Evolutionary conservation across 2,113 vertebrate species (phyloP).

Genomic region (human (Homo sapiens)): GRCh38 chr12:45116501-45117000

Average conservation of each 20-base stretch:
- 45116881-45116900: too few species aligned
- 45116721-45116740: not conserved
- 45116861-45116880: too few species aligned
- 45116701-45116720: not conserved
- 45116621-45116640: not conserved
- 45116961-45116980: too few species aligned
- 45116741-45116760: not conserved
- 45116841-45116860: not conserved
- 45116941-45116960: too few species aligned
- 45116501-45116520: not conserved
- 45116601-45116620: not conserved
- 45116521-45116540: not conserved
- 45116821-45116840: not conserved
- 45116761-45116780: not conserved
- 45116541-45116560: not conserved
- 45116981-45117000: too few species aligned
- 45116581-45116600: not conserved
- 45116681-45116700: not conserved
- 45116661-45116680: not conserved
- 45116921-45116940: too few species aligned
- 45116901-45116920: too few species aligned
- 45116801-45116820: not conserved
- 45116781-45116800: not conserved
- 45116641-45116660: not conserved
- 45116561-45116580: not conserved